Conservation (phyloP, 1,140 invertebrate genomes). For the Ridgeia piscesae region DNA sequence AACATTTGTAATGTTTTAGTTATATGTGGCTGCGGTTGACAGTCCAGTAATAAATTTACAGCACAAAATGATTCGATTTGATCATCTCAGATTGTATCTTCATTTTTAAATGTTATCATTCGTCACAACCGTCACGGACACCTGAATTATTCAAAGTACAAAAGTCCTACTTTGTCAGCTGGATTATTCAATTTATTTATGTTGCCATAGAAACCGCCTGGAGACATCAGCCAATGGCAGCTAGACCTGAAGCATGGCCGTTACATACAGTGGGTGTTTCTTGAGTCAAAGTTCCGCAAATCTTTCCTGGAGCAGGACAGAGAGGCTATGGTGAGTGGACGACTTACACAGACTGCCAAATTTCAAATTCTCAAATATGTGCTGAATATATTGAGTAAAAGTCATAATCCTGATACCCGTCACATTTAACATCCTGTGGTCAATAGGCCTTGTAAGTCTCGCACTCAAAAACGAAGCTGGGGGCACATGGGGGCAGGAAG, state of each 20-base stretch:
- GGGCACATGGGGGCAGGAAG: too few relatives aligned
- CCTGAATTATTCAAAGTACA: not conserved
- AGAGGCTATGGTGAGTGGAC: constrained; percentile 40
- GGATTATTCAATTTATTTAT: not conserved
- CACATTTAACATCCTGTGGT: too few relatives aligned
- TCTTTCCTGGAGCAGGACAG: constrained; percentile 42
- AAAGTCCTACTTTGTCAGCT: not conserved
- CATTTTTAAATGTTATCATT: too few relatives aligned
- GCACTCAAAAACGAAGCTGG: too few relatives aligned
- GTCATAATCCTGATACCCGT: too few relatives aligned
- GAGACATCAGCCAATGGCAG: constrained; percentile 30
- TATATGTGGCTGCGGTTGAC: not conserved
- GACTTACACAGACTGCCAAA: too few relatives aligned
- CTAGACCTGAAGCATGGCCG: constrained; percentile 39
- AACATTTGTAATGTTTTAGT: not conserved
- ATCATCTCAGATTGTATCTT: too few relatives aligned
- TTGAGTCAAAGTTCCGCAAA: constrained; percentile 36
- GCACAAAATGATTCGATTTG: not conserved
- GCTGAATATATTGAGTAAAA: too few relatives aligned
- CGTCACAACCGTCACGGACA: too few relatives aligned
- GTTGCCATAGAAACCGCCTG: constrained; percentile 27
- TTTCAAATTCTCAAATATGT: too few relatives aligned
- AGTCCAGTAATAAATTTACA: not conserved
- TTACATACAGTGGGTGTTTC: constrained; percentile 43
- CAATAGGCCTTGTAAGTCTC: too few relatives aligned